Evolutionary conservation across 2,113 vertebrate genomes (phyloP).

Genomic region (Neolamprologus brichardi): DNA sequence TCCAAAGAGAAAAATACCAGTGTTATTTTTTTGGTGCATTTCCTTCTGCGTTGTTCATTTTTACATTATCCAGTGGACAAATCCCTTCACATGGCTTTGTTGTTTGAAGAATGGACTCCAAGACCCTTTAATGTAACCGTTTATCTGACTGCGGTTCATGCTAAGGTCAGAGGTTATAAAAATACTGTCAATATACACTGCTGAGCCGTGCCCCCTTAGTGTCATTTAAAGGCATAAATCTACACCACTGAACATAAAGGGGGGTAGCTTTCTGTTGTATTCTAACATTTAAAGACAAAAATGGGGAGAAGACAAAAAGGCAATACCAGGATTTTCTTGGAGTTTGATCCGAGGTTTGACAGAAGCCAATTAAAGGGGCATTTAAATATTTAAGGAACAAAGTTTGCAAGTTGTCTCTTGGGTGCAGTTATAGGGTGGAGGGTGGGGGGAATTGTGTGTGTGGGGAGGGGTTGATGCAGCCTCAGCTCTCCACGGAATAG

Average conservation of each 20-base stretch:
- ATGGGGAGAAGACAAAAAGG: neutral
- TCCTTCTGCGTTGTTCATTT: constrained; percentile 27
- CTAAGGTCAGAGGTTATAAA: constrained; percentile 32
- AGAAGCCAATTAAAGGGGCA: constrained; percentile 63
- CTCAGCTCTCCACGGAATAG: constrained; percentile 69
- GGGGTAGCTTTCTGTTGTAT: neutral
- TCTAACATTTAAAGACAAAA: neutral
- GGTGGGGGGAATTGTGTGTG: neutral
- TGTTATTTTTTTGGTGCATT: constrained; percentile 43
- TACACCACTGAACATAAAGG: neutral
- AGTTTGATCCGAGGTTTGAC: constrained; percentile 37
- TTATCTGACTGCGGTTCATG: constrained; percentile 10
- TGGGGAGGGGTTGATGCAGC: constrained; percentile 57
- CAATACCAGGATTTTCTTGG: neutral
- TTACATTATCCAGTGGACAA: constrained; percentile 6
- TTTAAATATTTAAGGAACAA: constrained; percentile 77
- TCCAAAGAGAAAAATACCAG: constrained; percentile 46
- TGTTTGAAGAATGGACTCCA: constrained; percentile 16
- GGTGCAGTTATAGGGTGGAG: constrained; percentile 60
- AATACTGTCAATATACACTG: neutral
- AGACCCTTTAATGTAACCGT: neutral
- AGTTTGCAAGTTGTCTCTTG: constrained; percentile 66
- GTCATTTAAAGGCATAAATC: neutral
- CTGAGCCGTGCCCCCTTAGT: neutral
- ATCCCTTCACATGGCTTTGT: constrained; percentile 32